Conservation (phyloP, 2,113 vertebrate genomes). For the Platysteira castanea region DNA sequence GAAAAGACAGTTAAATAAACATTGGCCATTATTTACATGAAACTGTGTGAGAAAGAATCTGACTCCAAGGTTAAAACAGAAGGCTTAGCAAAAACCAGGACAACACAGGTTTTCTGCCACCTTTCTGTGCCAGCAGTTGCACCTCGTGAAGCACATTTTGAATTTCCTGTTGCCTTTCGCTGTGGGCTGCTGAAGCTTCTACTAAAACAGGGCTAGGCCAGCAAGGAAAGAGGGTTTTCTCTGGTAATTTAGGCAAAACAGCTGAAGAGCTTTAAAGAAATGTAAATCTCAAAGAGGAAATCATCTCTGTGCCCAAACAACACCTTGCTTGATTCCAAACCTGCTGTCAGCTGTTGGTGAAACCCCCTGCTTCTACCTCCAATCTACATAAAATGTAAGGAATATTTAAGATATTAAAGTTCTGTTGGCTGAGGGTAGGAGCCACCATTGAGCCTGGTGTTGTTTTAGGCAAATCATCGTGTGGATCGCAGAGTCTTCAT, state of each 20-base stretch:
- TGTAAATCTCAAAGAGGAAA: neutral
- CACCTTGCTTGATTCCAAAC: neutral
- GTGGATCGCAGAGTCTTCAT: neutral
- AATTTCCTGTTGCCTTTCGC: neutral
- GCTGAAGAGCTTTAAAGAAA: neutral
- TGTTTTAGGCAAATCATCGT: neutral
- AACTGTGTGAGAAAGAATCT: too few relatives aligned
- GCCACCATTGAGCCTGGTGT: neutral
- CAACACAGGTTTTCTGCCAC: too few relatives aligned
- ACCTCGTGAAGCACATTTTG: rapidly evolving
- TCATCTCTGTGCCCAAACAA: neutral
- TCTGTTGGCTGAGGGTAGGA: neutral
- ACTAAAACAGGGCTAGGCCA: neutral
- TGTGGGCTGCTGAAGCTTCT: neutral
- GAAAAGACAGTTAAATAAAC: too few relatives aligned
- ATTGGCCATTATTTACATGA: too few relatives aligned
- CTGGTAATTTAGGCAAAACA: neutral
- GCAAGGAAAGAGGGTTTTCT: neutral
- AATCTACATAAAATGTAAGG: neutral
- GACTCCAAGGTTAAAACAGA: too few relatives aligned
- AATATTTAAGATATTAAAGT: neutral
- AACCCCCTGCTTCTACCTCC: neutral
- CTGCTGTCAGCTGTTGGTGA: neutral
- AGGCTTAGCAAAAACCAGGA: too few relatives aligned
- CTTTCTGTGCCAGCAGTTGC: too few relatives aligned